A percentile compares a stretch with the other conserved stretches of the same genome.
These are phyloP conservation scores for Metaphire vulgaris DNA, from an alignment of 1,140 invertebrate genomes.

Conservation along the genomic window DNA sequence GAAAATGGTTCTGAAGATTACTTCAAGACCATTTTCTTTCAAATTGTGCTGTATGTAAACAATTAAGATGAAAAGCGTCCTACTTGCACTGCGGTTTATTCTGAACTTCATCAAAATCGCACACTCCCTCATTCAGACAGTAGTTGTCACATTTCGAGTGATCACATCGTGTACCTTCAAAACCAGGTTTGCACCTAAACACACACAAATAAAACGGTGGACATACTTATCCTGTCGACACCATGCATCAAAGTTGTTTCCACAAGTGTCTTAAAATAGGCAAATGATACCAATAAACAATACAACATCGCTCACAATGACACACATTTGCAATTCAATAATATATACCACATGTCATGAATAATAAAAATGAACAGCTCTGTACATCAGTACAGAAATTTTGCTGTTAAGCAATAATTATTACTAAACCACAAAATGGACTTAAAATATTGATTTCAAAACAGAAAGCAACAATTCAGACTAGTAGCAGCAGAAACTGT, in stretches of 20 bases:
- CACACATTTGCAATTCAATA: slow-evolving; percentile 12
- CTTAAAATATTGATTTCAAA: too few species aligned
- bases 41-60: too few species aligned
- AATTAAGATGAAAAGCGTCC: slow-evolving; percentile 17
- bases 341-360: slow-evolving; percentile 23
- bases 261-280: slow-evolving; percentile 31
- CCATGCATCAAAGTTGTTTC: slow-evolving; percentile 29
- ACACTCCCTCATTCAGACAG: slow-evolving; percentile 37
- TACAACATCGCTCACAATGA: slow-evolving; percentile 23
- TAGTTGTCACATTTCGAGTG: slow-evolving; percentile 33
- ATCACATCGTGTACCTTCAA: slow-evolving; percentile 41
- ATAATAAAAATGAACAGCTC: slow-evolving; percentile 35
- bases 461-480: too few species aligned
- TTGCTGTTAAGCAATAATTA: too few species aligned
- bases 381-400: too few species aligned
- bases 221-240: slow-evolving; percentile 14
- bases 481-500: too few species aligned
- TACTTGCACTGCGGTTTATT: slow-evolving; percentile 50
- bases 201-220: slow-evolving; percentile 23
- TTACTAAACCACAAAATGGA: too few species aligned
- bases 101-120: slow-evolving; percentile 30
- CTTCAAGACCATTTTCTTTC: too few species aligned
- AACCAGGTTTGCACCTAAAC: slow-evolving; percentile 33
- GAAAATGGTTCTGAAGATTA: too few species aligned
- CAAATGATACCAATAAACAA: slow-evolving; percentile 31